Evolutionary conservation across 37 sponge, comb jelly and placozoan genomes (phyloP), one percentile per base, ranked within the genome.

Genomic region (Halichondria panicea): DNA sequence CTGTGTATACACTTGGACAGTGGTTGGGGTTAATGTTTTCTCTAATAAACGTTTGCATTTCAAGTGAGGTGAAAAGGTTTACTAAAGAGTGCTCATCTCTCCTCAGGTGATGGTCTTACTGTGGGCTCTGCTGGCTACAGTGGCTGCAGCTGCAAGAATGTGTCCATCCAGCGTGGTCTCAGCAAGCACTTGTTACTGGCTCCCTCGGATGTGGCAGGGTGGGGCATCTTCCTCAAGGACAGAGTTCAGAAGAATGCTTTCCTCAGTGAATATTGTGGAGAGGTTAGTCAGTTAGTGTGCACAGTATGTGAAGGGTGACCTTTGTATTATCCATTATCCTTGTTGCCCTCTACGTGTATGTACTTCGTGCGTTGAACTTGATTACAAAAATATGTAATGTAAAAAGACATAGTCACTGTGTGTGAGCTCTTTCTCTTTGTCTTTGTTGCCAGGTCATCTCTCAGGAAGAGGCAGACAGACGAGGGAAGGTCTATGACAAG

Each of bases 401-500:
- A n/a, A n/a, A n/a, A n/a, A n/a, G n/a, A n/a, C n/a, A n/a, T n/a
- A n/a, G n/a, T n/a, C n/a, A n/a, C n/a, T n/a, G n/a, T n/a, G n/a
- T n/a, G n/a, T n/a, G n/a, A n/a, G n/a, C n/a, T n/a, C 57, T 32
- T 12, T 57, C 58, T 22, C 50, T 48, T 13, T 48, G 50, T 48
- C 50, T 13, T 48, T 9, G 33, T 42, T 39, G 4, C 15, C 66
- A 93, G 93, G 76, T 94, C 28, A 96, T 96, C 30, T 93, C 97
- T 24, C 95, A 95, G 65, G 99, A 98, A 32, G 99, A 98, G 63
- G 99, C 99, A 11, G 99, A 98, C 38, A 57, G 99, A 43, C 59
- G 99, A 67, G 99, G 99, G 6, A 95, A 95, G 69, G 96, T 98
- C 22, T 98, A 98, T 53, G 96, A 98, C 70, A 95, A 98, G 71